These are phyloP conservation scores for Onchidella celtica DNA, from an alignment of 2,888 invertebrate species.

Conservation along the genomic window DNA sequence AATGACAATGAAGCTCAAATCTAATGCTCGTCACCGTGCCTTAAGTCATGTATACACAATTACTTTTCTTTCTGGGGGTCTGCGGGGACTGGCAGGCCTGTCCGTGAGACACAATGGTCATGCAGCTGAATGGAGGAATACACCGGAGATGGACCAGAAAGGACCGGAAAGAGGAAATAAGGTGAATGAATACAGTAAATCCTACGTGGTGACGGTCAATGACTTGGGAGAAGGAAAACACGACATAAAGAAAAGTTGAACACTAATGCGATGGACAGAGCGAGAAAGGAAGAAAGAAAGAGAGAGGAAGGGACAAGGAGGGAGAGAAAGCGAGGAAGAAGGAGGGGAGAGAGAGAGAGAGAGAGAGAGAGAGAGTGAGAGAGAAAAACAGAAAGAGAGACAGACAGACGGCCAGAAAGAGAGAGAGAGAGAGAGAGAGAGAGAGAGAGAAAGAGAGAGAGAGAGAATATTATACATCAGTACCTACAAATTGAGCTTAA, in stretches of 20 bases:
- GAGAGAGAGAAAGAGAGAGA: not conserved
- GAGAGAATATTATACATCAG: too few relatives aligned
- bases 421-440: not conserved
- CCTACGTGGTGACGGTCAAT: not conserved
- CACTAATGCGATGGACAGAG: not conserved
- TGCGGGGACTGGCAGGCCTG: not conserved
- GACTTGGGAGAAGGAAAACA: not conserved
- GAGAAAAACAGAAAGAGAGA: not conserved
- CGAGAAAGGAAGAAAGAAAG: not conserved
- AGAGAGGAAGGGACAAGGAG: not conserved
- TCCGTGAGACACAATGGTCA: not conserved
- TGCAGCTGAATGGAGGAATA: not conserved
- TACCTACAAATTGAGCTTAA: too few relatives aligned
- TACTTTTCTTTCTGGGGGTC: too few relatives aligned
- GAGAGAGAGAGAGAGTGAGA: not conserved
- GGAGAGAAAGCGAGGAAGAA: not conserved
- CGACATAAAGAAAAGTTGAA: not conserved
- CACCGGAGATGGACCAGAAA: not conserved
- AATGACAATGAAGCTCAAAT: too few relatives aligned
- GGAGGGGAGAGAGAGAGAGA: not conserved
- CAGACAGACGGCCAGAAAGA: not conserved
- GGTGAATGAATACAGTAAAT: not conserved
- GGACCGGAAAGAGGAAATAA: not conserved
- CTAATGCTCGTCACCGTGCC: too few relatives aligned
- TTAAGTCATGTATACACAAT: too few relatives aligned